phyloP scores from a whole-genome alignment of 2,113 vertebrate genomes.

The Rhabdomys dilectus region DNA sequence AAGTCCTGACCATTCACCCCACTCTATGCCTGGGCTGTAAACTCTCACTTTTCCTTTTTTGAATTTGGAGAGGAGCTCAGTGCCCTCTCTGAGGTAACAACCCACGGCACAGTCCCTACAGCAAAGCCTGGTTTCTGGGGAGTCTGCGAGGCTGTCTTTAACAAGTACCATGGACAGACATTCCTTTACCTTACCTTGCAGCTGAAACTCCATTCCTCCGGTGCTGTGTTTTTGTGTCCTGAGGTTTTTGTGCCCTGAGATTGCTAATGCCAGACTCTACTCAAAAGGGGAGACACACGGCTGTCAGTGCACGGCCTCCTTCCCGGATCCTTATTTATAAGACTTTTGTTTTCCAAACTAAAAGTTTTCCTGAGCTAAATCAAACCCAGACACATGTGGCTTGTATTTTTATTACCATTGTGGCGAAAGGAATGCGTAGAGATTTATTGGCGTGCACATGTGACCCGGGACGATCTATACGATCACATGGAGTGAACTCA shows the following conservation, averaged over 20 bases:
- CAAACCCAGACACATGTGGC: not conserved
- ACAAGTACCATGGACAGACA: not conserved
- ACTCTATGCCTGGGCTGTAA: not conserved
- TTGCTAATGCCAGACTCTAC: not conserved
- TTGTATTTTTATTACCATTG: not conserved
- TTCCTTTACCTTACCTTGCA: no score
- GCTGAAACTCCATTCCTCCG: fast-evolving
- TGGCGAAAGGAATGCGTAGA: not conserved
- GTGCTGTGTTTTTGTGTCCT: fast-evolving
- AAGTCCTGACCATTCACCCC: not conserved
- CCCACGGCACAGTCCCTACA: not conserved
- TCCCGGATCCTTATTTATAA: not conserved
- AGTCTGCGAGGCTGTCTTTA: not conserved
- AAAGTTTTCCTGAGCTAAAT: not conserved
- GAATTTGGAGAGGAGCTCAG: no score
- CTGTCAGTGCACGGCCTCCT: no score
- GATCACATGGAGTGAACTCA: not conserved
- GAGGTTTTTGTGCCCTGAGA: no score
- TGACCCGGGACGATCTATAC: not conserved
- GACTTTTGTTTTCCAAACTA: not conserved
- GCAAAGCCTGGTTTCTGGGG: fast-evolving
- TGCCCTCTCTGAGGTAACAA: fast-evolving
- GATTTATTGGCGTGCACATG: not conserved
- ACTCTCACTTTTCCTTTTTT: not conserved
- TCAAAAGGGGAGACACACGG: fast-evolving